Conservation (phyloP, 2,888 invertebrate genomes). For the Ochropleura leucogaster region DNA sequence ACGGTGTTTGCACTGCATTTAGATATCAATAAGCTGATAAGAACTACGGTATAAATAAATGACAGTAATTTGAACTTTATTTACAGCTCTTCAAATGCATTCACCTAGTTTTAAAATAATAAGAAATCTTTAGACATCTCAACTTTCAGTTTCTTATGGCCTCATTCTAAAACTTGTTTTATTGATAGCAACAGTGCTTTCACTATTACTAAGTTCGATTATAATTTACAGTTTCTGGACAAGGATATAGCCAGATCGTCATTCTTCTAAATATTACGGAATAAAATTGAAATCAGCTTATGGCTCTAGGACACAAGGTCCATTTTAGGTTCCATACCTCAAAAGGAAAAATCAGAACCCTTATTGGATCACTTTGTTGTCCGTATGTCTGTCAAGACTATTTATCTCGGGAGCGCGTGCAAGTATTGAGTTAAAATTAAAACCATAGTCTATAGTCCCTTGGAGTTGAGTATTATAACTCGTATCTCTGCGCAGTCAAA, state of each 20-base stretch:
- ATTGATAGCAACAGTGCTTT: slow-evolving; percentile 34
- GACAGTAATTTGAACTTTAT: background rate
- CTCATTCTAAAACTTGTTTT: slow-evolving; percentile 47
- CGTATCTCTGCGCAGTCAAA: no score
- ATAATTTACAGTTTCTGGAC: background rate
- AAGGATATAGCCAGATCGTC: background rate
- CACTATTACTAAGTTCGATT: slow-evolving; percentile 9
- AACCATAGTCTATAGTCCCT: no score
- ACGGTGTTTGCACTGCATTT: background rate
- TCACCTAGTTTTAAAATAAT: background rate
- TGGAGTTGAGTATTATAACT: no score
- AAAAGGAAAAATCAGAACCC: no score
- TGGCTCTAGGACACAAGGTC: background rate
- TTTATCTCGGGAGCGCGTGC: no score
- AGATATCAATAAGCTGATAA: slow-evolving; percentile 8
- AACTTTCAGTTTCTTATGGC: slow-evolving; percentile 26
- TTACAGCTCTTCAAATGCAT: background rate
- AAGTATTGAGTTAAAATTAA: no score
- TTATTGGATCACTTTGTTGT: no score
- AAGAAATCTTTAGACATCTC: slow-evolving; percentile 10
- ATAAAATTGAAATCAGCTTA: background rate
- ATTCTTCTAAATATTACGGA: background rate
- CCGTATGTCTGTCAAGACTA: no score
- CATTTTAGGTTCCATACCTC: no score
- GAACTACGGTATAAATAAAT: background rate